Evolutionary conservation across 2,797 vertebrate genomes (phyloP), one percentile per base, ranked within the genome.

Genomic region (Trematomus bernacchii): DNA sequence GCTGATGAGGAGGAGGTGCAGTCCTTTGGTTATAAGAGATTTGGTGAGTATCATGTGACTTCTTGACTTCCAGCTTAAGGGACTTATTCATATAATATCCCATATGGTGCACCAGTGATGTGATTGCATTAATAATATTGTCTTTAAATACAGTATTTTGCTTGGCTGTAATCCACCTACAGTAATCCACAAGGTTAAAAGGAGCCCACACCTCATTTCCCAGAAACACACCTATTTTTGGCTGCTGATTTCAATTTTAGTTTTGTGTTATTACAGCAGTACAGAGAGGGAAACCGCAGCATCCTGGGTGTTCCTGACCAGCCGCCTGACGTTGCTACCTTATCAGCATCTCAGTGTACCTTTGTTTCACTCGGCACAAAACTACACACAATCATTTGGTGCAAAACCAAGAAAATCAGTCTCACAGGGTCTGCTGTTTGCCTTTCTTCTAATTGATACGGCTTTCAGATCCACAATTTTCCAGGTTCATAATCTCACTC

Each of bases 1-100:
- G 94, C 95, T 63, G 98, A 99, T 93, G 98, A 99, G 89, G 98
- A 99, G 93, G 98, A 99, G 95, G 98, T 99, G 77, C 98, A 99
- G 91, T 99, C 98, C 94, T 99, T 99, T 71, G 98, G 98, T 80
- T 99, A 99, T 89, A 99, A 99, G 95, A 95, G 98, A 87, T 99
- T 99, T 93, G 98, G 98, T 99, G 91, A 99, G 98, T 98, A 83
- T 58, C 46, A 58, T 30, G 33, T 50, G 19, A 77, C 69, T 57
- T 73, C 19, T 73, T 57, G 8, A 67, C 16, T 71, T 76, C 43
- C 69, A 64, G 63, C 23, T 57, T 65, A 53, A 27, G 27, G 27
- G 27, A 33, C 21, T 60, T 13, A 30, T 73, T 54, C 7, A 47
- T 4, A 27, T 27, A 27, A 27, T 27, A 18, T 71, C 64, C 44